Evolutionary conservation across 2,888 invertebrate species (phyloP).

Genomic region (Thecophora atra): DNA sequence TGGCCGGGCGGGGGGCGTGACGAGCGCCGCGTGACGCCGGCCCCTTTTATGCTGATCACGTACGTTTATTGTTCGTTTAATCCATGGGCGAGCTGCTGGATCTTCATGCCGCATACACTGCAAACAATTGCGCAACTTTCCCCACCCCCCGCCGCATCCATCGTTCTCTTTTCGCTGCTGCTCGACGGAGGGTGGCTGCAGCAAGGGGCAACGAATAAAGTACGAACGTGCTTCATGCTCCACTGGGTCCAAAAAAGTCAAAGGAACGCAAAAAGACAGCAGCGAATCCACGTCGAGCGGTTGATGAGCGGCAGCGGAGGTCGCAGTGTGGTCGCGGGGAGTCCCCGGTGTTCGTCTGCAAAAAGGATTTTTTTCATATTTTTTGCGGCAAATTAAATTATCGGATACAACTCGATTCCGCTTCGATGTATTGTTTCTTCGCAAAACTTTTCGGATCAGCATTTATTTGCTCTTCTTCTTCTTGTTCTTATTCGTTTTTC

Average conservation of each 20-base stretch:
- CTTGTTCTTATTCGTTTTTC: constrained; percentile 2
- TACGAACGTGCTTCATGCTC: constrained; percentile 49
- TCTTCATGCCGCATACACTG: constrained; percentile 40
- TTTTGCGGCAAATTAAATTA: constrained; percentile 44
- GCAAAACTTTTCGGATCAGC: constrained; percentile 43
- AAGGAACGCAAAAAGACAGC: constrained; percentile 31
- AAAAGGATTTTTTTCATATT: constrained; percentile 38
- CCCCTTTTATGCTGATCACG: constrained; percentile 64
- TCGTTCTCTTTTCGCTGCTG: neutral
- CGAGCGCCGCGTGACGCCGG: constrained; percentile 48
- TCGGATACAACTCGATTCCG: constrained; percentile 44
- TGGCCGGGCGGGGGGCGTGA: constrained; percentile 45
- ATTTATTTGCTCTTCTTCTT: constrained; percentile 37
- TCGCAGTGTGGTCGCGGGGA: too few species aligned
- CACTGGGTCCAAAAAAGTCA: constrained; percentile 43
- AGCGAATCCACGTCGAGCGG: too few species aligned
- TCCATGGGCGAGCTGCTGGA: constrained; percentile 56
- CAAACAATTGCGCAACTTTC: constrained; percentile 44
- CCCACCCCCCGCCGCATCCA: constrained; percentile 17
- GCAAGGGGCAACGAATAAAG: constrained; percentile 43
- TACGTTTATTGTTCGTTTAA: constrained; percentile 65
- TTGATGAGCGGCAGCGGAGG: too few species aligned
- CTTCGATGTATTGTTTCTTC: constrained; percentile 42
- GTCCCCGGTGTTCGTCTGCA: neutral
- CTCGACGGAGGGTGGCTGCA: neutral